Evolutionary conservation across 1,140 invertebrate genomes (phyloP).

Genomic region (Medauroidea extradentata): DNA sequence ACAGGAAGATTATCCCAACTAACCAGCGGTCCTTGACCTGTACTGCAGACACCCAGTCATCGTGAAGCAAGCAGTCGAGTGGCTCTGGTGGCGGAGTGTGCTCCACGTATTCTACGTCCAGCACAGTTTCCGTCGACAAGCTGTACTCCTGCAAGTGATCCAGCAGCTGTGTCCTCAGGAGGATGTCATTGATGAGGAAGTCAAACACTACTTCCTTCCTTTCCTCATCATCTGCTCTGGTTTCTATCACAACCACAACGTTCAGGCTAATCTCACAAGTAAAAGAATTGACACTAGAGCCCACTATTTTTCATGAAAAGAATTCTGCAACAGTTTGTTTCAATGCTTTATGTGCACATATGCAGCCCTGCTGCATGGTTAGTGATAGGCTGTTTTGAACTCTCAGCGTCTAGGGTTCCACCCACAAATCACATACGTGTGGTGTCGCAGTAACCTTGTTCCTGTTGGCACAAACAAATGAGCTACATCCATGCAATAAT

Average conservation of each 20-base stretch:
- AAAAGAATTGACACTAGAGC: too few species aligned
- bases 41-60: slow-evolving; percentile 93
- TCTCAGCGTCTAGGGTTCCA: too few species aligned
- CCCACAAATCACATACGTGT: too few species aligned
- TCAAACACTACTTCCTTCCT: slow-evolving; percentile 72
- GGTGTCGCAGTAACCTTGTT: too few species aligned
- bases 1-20: neutral
- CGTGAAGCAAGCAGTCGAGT: slow-evolving; percentile 84
- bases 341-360: too few species aligned
- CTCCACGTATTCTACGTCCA: slow-evolving; percentile 88
- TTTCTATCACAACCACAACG: neutral
- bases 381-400: too few species aligned
- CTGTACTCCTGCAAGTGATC: slow-evolving; percentile 65
- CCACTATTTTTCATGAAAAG: too few species aligned
- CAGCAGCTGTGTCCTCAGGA: slow-evolving; percentile 62
- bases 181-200: slow-evolving; percentile 78
- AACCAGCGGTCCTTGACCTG: slow-evolving; percentile 46
- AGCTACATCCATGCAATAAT: too few species aligned
- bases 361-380: too few species aligned
- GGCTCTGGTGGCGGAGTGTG: slow-evolving; percentile 83
- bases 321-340: too few species aligned
- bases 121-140: slow-evolving; percentile 67
- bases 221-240: neutral
- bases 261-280: neutral
- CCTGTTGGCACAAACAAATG: too few species aligned